Evolutionary conservation across 2,888 invertebrate species (phyloP).

Genomic region (Meteorus cinctellus): DNA sequence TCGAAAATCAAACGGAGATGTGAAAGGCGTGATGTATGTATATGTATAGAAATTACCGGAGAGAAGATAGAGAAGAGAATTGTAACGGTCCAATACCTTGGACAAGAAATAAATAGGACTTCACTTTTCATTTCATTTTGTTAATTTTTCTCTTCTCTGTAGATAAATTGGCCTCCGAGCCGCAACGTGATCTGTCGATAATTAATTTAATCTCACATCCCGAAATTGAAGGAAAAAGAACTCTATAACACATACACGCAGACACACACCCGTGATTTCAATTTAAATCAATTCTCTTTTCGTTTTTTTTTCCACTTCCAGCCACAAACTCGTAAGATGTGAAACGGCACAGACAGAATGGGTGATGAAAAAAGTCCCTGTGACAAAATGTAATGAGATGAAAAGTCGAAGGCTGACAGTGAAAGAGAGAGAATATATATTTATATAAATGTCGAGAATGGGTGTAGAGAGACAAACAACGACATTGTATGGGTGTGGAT

Average conservation of each 20-base stretch:
- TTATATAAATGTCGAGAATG: background rate
- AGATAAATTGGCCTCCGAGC: conserved; percentile 22
- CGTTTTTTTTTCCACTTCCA: conserved; percentile 1
- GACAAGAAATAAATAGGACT: conserved; percentile 36
- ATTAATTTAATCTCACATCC: conserved; percentile 43
- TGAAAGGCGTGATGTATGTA: background rate
- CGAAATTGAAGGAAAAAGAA: conserved; percentile 35
- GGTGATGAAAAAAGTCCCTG: conserved; percentile 14
- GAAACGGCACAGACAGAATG: conserved; percentile 1
- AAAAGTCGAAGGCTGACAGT: conserved; percentile 28
- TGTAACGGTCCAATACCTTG: background rate
- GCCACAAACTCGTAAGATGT: background rate
- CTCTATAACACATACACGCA: background rate
- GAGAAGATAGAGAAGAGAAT: background rate
- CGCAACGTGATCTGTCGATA: conserved; percentile 40
- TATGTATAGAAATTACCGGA: background rate
- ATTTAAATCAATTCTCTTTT: conserved; percentile 28
- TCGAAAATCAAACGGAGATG: background rate
- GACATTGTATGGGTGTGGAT: background rate
- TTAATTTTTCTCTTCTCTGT: conserved; percentile 16
- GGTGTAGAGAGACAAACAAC: background rate
- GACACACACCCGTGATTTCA: conserved; percentile 11
- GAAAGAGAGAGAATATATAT: conserved; percentile 14
- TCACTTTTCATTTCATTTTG: background rate
- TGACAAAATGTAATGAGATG: conserved; percentile 20